Evolutionary conservation across 2,888 invertebrate species (phyloP).

Genomic region (Drosophila sordidapex): DNA sequence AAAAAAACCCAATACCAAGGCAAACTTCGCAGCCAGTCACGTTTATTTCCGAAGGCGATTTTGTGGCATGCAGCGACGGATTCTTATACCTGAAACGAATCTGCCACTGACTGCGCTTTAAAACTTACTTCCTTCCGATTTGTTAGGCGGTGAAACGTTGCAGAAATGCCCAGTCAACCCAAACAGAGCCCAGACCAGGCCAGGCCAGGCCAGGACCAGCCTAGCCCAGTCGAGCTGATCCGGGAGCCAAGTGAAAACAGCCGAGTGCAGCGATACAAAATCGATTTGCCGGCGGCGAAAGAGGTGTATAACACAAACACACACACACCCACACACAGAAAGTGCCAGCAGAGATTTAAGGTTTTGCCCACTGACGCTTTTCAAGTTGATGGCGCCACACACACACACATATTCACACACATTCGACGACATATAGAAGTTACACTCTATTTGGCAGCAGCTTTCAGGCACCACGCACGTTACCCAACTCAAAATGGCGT

Average conservation of each 20-base stretch:
- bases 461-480: slow-evolving; percentile 55
- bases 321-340: slow-evolving; percentile 14
- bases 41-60: slow-evolving; percentile 55
- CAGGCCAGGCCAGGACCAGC: slow-evolving; percentile 12
- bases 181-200: slow-evolving; percentile 12
- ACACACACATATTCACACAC: slow-evolving; percentile 6
- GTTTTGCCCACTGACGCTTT: slow-evolving; percentile 71
- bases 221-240: slow-evolving; percentile 5
- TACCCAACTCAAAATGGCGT: slow-evolving; percentile 75
- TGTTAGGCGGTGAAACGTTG: slow-evolving; percentile 71
- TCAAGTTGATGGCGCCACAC: slow-evolving; percentile 70
- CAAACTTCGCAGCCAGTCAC: slow-evolving; percentile 26
- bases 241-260: slow-evolving; percentile 23
- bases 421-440: slow-evolving; percentile 37
- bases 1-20: not conserved
- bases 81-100: slow-evolving; percentile 33
- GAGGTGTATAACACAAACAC: slow-evolving; percentile 46
- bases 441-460: slow-evolving; percentile 78
- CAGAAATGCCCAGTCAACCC: slow-evolving; percentile 52
- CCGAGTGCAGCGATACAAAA: slow-evolving; percentile 74
- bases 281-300: slow-evolving; percentile 62
- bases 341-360: slow-evolving; percentile 72
- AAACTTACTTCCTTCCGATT: slow-evolving; percentile 79
- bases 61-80: slow-evolving; percentile 36
- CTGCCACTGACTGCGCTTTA: slow-evolving; percentile 59